Conservation (phyloP, 2,797 vertebrate species). For the Gouania willdenowi region DNA sequence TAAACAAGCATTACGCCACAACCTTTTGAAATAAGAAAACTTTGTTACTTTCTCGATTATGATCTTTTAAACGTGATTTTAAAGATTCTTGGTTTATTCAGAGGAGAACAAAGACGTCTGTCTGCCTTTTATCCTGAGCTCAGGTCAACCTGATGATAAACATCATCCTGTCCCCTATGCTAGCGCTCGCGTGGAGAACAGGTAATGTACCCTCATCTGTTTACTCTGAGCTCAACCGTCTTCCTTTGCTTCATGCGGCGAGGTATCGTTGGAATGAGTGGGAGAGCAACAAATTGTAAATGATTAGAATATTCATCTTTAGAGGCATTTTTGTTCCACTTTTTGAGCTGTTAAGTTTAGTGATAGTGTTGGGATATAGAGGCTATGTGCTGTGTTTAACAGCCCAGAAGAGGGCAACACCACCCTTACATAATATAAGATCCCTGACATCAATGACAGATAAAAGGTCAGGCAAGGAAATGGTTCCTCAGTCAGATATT, state of each 20-base stretch:
- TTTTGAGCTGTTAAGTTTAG: no score
- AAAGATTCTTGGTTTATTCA: background rate
- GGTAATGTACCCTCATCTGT: conserved; percentile 14
- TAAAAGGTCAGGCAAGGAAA: background rate
- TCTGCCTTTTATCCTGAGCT: conserved; percentile 5
- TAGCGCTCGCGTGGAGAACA: conserved; percentile 5
- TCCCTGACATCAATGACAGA: no score
- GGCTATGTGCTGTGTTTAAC: conserved; percentile 15
- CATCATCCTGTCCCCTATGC: conserved; percentile 23
- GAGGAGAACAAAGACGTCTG: conserved; percentile 18
- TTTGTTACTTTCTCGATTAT: conserved; percentile 12
- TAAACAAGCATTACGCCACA: conserved; percentile 20
- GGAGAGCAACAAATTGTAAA: no score
- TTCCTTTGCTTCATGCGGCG: no score
- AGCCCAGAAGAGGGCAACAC: conserved; percentile 48
- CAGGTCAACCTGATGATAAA: conserved; percentile 32
- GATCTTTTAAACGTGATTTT: conserved; percentile 28
- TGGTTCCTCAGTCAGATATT: no score
- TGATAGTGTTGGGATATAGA: background rate
- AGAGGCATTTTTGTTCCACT: no score
- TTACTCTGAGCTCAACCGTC: conserved; percentile 30
- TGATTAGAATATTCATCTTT: no score
- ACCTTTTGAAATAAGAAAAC: conserved; percentile 13
- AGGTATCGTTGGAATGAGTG: no score
- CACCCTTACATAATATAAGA: no score